Conservation (phyloP, 2,797 vertebrate species). For the Enteromius radiatus region DNA sequence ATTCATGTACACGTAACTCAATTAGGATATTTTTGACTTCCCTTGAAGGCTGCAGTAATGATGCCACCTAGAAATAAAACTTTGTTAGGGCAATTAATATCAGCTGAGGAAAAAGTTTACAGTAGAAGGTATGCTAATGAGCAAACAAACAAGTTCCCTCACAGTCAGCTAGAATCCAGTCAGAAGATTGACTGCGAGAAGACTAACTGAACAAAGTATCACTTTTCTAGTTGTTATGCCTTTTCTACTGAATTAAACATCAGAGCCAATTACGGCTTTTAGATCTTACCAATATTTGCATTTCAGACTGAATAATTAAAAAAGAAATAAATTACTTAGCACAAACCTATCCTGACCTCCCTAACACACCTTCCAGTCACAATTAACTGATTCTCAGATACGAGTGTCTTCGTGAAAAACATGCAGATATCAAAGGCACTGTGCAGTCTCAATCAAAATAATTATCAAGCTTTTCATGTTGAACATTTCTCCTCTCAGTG, state of each 20-base stretch:
- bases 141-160: conserved; percentile 30
- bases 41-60: background rate
- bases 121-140: conserved; percentile 10
- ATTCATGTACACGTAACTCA: background rate
- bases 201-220: conserved; percentile 27
- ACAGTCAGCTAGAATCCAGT: conserved; percentile 15
- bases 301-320: conserved; percentile 45
- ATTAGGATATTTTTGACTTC: background rate
- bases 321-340: conserved; percentile 36
- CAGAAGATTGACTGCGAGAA: conserved; percentile 2
- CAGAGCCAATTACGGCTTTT: conserved; percentile 32
- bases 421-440: conserved; percentile 32
- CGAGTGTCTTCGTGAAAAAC: conserved; percentile 9
- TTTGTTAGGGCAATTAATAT: background rate
- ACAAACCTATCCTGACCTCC: conserved; percentile 26
- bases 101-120: conserved; percentile 14
- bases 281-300: conserved; percentile 43
- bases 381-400: conserved; percentile 42
- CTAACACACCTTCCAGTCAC: conserved; percentile 39
- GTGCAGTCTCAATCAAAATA: conserved; percentile 29
- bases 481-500: conserved; percentile 16
- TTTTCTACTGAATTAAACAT: conserved; percentile 39
- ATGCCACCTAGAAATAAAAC: background rate
- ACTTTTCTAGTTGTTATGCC: conserved; percentile 23
- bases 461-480: conserved; percentile 23